Base-by-base conservation (phyloP, 2,113 vertebrate genomes). In the Cromileptes altivelis region DNA sequence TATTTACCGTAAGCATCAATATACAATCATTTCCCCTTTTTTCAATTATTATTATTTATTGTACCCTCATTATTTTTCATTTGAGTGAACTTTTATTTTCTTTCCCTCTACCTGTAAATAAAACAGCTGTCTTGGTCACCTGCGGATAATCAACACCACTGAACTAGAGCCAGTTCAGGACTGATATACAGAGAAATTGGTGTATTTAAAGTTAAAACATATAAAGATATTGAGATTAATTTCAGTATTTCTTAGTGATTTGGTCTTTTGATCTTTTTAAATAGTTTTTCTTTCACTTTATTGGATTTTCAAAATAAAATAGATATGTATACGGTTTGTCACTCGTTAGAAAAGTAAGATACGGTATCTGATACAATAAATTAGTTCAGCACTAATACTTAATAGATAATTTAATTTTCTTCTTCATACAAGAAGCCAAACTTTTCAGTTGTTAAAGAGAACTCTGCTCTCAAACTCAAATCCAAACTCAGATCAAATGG, bases 51-150 rank as follows among this genome's bases (percentile, higher is more conserved):
- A 3, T 57, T 70, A 50, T 64, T 77, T 70, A 47, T 75, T 75
- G 57, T 78, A 50, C 42, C 42, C 19, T 83, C 84, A 80, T 88
- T 82, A 8, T 62, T 69, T 84, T 64, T 85, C 21, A 67, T 85
- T 75, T 67, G 8, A 56, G n/a, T 65, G 12, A 55, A 73, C 53
- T 56, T 33, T 84, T 55, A 64, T 23, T 52, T 45, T 30, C 13
- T 23, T 23, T 25, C 67, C 40, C 27, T n/a, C 50, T 33, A 50
- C 27, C 23, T 72, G 50, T 82, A 57, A 85, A 77, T 85, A 47
- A 61, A 89, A 63, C 25, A 9, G 73, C 85, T 91, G 89, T 93
- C 88, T 89, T 92, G 74, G 91, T 89, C 75, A 65, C 52, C 81
- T 92, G 85, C 71, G 74, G 70, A 78, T 70, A 61, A 70, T 57